Conservation (phyloP, 2,888 invertebrate genomes). For the Drosophila sordidula region DNA sequence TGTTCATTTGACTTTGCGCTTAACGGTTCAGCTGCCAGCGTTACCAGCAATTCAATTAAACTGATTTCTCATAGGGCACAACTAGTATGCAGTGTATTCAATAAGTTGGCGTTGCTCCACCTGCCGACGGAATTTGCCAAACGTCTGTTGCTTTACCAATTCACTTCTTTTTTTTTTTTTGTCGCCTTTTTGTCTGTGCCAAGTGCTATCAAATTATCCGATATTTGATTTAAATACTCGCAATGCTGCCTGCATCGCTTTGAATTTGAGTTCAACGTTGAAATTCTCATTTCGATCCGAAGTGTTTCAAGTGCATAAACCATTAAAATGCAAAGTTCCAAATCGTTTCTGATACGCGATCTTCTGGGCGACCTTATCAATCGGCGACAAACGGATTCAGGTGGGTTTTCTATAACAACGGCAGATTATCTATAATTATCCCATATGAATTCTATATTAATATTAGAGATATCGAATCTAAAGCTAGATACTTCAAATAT, state of each 20-base stretch:
- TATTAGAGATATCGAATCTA: too few species aligned
- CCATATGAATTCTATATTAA: too few species aligned
- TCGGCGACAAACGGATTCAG: slow-evolving; percentile 85
- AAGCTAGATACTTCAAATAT: too few species aligned
- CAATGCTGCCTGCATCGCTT: slow-evolving; percentile 17
- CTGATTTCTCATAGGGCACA: slow-evolving; percentile 3
- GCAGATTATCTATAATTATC: background rate
- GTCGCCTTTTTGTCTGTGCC: slow-evolving; percentile 14
- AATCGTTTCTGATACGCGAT: slow-evolving; percentile 94
- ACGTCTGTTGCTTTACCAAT: background rate
- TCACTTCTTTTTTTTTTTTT: background rate
- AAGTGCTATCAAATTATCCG: slow-evolving; percentile 6
- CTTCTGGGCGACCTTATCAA: slow-evolving; percentile 89
- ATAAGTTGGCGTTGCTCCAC: slow-evolving; percentile 10
- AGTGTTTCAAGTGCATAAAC: background rate
- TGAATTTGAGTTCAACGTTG: slow-evolving; percentile 3
- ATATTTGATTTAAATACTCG: background rate
- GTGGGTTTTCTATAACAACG: slow-evolving; percentile 76
- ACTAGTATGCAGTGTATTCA: slow-evolving; percentile 18
- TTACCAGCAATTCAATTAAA: slow-evolving; percentile 50
- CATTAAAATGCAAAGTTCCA: slow-evolving; percentile 86
- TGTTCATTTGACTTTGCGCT: slow-evolving; percentile 81
- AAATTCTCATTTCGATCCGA: background rate
- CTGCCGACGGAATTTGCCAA: slow-evolving; percentile 16
- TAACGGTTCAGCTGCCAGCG: slow-evolving; percentile 74